These are phyloP conservation scores for Mamestra configurata DNA, from an alignment of 1,140 invertebrate species.

Conservation along the genomic window DNA sequence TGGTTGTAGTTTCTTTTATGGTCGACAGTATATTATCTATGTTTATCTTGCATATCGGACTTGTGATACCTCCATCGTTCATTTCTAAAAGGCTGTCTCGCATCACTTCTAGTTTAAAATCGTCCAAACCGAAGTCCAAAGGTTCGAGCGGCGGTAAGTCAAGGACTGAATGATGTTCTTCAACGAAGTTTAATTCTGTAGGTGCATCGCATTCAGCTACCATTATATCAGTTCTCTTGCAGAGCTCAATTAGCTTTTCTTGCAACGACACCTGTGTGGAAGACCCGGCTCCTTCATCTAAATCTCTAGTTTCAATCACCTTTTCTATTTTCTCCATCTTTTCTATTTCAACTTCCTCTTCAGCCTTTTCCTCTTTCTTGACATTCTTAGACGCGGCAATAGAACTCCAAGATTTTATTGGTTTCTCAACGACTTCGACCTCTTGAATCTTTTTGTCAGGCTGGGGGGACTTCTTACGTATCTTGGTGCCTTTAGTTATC, in stretches of 20 bases:
- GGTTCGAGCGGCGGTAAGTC: constrained; percentile 84
- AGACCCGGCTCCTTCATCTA: constrained; percentile 62
- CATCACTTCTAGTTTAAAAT: constrained; percentile 84
- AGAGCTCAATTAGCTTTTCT: constrained; percentile 80
- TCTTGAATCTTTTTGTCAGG: constrained; percentile 65
- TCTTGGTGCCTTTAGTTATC: constrained; percentile 78
- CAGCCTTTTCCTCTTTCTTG: constrained; percentile 47
- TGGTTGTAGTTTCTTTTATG: constrained; percentile 78
- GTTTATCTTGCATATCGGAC: constrained; percentile 84
- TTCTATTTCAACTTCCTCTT: constrained; percentile 51
- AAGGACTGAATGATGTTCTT: constrained; percentile 82
- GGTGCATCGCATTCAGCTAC: constrained; percentile 84
- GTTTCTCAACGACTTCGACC: constrained; percentile 58
- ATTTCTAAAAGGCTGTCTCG: constrained; percentile 80
- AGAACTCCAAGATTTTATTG: constrained; percentile 68
- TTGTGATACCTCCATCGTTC: constrained; percentile 72
- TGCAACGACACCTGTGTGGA: constrained; percentile 72
- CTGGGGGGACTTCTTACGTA: constrained; percentile 75
- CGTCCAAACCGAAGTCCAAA: constrained; percentile 82
- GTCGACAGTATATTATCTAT: constrained; percentile 82
- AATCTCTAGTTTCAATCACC: constrained; percentile 38
- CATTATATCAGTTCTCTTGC: constrained; percentile 85
- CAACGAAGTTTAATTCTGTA: constrained; percentile 81
- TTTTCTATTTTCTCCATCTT: constrained; percentile 52
- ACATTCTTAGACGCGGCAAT: constrained; percentile 65